Conservation (phyloP, 2,113 vertebrate genomes). For the Ctenodactylus gundi region DNA sequence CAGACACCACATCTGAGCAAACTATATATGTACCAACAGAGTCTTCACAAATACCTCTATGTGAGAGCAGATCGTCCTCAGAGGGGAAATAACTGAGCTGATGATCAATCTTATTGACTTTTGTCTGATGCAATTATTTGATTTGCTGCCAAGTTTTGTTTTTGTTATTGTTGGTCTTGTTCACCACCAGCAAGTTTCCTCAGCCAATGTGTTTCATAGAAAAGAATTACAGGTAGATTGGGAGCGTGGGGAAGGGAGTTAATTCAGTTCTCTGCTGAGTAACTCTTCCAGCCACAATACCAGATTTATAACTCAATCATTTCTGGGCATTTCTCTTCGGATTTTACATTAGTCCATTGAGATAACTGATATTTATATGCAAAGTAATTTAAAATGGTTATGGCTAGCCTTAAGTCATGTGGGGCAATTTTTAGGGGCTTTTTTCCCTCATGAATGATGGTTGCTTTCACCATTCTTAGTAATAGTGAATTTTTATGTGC, state of each 20-base stretch:
- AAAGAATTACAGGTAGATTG: neutral
- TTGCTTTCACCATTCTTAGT: neutral
- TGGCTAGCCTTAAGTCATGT: slow-evolving; percentile 23
- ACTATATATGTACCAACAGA: neutral
- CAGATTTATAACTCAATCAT: neutral
- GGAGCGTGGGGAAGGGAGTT: neutral
- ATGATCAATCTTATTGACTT: slow-evolving; percentile 52
- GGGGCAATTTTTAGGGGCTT: neutral
- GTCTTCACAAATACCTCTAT: neutral
- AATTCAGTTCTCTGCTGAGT: neutral
- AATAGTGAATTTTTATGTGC: neutral
- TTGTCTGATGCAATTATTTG: slow-evolving; percentile 36
- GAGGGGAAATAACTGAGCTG: slow-evolving; percentile 43
- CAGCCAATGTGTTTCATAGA: neutral
- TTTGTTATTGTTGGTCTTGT: neutral
- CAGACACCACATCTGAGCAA: neutral
- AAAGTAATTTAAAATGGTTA: slow-evolving; percentile 56
- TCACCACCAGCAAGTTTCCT: neutral
- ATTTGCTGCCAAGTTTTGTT: slow-evolving; percentile 24
- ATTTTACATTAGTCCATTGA: slow-evolving; percentile 27
- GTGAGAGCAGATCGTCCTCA: neutral
- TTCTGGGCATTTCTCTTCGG: slow-evolving; percentile 17
- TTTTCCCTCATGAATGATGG: neutral
- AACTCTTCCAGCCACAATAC: neutral
- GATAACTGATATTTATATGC: slow-evolving; percentile 49